These are phyloP conservation scores for Pachypanchax playfairii DNA, from an alignment of 2,113 vertebrate genomes.

Conservation along the genomic window DNA sequence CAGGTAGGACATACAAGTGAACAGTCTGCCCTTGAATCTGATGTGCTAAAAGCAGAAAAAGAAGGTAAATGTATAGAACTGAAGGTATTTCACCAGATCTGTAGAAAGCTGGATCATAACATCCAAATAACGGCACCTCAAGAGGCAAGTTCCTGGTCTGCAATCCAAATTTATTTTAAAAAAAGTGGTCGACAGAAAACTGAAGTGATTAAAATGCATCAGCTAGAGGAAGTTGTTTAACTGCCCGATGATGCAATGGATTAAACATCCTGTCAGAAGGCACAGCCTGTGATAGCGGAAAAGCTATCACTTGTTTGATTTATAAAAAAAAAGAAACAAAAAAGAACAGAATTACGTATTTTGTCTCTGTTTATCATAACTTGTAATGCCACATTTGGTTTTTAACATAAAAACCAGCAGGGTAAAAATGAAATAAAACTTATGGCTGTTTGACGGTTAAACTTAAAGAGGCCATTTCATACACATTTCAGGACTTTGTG, in stretches of 20 bases:
- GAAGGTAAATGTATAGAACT: too few relatives aligned
- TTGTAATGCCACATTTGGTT: conserved; percentile 1
- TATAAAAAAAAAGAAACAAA: neutral
- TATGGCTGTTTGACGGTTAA: neutral
- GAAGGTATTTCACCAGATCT: too few relatives aligned
- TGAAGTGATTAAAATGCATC: neutral
- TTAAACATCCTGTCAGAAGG: neutral
- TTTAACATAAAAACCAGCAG: conserved; percentile 8
- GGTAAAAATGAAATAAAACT: neutral
- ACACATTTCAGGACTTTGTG: too few relatives aligned
- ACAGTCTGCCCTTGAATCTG: neutral
- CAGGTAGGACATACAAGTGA: neutral
- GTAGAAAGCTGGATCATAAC: too few relatives aligned
- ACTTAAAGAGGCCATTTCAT: too few relatives aligned
- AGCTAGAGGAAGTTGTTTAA: too few relatives aligned
- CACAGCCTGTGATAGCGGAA: neutral
- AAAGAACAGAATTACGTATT: too few relatives aligned
- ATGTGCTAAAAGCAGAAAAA: too few relatives aligned
- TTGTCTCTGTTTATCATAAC: conserved; percentile 9
- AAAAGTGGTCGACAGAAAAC: neutral
- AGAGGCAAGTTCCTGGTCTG: too few relatives aligned
- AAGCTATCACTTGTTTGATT: too few relatives aligned
- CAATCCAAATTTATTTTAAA: too few relatives aligned
- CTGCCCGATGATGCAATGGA: neutral
- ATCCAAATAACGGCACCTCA: too few relatives aligned